These are phyloP conservation scores for Drosophila sturtevanti DNA, from an alignment of 1,140 invertebrate genomes.

Conservation along the genomic window DNA sequence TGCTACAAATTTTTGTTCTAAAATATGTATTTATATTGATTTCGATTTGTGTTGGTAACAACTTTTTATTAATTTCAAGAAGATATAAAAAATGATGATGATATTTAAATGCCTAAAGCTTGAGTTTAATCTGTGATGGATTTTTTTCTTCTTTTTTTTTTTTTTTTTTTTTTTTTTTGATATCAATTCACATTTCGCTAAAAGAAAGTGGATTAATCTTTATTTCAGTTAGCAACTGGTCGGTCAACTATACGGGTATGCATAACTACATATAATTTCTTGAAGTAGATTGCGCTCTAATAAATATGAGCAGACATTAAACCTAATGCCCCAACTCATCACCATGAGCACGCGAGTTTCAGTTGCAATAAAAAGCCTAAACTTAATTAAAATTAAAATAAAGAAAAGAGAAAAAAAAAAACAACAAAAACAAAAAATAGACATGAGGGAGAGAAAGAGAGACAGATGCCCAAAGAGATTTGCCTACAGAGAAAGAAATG, in stretches of 20 bases:
- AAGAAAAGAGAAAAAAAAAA: too few species aligned
- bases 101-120: neutral
- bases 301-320: constrained; percentile 78
- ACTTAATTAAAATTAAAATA: constrained; percentile 59
- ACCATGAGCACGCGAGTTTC: constrained; percentile 74
- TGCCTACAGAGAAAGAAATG: constrained; percentile 23
- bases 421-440: neutral
- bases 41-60: neutral
- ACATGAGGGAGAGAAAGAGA: constrained; percentile 1
- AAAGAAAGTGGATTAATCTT: constrained; percentile 8
- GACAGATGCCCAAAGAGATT: constrained; percentile 18
- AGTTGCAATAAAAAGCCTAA: constrained; percentile 55
- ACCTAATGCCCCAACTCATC: constrained; percentile 77
- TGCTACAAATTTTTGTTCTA: too few species aligned
- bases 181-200: constrained; percentile 1
- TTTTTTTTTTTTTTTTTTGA: neutral
- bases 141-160: neutral
- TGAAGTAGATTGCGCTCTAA: constrained; percentile 71
- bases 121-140: neutral
- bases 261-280: constrained; percentile 15
- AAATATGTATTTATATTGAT: too few species aligned
- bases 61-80: neutral
- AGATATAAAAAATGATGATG: too few species aligned
- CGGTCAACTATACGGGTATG: neutral
- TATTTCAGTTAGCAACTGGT: constrained; percentile 9